Percentiles rank a stretch among this genome's conserved stretches.
phyloP scores from a whole-genome alignment of 2,113 vertebrate species.

The Struthio camelus region DNA sequence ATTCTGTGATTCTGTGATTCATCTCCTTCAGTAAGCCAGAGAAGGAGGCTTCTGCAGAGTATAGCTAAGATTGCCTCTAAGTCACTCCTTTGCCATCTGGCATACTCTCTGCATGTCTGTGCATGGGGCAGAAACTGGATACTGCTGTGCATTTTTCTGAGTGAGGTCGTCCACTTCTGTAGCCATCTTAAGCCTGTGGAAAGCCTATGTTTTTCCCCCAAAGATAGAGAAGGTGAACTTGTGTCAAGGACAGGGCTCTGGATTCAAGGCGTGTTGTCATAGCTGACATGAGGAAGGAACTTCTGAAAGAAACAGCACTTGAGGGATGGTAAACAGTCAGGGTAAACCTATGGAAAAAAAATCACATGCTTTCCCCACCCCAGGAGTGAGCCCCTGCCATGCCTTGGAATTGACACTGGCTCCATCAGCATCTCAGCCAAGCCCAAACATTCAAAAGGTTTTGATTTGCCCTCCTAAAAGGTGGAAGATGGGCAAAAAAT shows the following conservation, averaged over 20 bases:
- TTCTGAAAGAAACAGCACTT: background rate
- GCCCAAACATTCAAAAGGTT: background rate
- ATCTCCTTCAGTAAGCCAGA: rapidly evolving
- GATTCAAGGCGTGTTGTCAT: background rate
- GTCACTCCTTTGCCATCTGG: background rate
- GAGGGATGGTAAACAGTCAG: background rate
- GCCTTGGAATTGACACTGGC: background rate
- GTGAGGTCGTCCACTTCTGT: background rate
- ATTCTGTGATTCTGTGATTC: too few species aligned
- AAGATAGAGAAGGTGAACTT: background rate
- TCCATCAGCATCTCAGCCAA: background rate
- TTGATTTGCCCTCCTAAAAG: background rate
- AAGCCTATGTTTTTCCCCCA: background rate
- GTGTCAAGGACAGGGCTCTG: background rate
- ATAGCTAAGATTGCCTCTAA: background rate
- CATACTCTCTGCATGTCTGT: background rate
- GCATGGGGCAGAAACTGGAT: background rate
- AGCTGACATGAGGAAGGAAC: background rate
- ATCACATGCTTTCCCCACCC: background rate
- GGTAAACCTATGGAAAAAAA: background rate
- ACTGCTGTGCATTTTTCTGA: background rate
- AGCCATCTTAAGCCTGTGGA: background rate
- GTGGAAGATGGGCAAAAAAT: background rate
- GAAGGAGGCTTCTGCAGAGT: background rate
- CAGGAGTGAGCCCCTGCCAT: background rate